These are phyloP conservation scores for Cacoxenus indagator DNA, from an alignment of 2,888 invertebrate species.

Conservation along the genomic window DNA sequence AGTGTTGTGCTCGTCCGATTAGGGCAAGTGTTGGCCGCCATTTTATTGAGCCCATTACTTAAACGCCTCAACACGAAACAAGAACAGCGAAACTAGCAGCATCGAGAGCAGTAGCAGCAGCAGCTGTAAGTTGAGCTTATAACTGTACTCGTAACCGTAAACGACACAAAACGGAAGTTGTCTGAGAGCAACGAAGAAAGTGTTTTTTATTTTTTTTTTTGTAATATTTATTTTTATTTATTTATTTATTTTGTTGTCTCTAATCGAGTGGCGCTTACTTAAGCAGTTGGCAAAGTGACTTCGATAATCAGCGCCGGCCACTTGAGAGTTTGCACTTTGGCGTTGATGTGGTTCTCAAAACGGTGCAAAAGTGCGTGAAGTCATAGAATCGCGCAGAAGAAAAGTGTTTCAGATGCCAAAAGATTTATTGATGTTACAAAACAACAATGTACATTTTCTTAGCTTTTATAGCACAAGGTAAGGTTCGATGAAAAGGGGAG, in stretches of 20 bases:
- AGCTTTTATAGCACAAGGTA: too few relatives aligned
- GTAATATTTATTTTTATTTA: conserved; percentile 22
- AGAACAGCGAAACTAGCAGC: conserved; percentile 30
- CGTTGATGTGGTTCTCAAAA: background rate
- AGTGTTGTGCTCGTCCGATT: background rate
- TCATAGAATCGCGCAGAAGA: background rate
- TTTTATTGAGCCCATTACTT: conserved; percentile 50
- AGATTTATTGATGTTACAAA: too few relatives aligned
- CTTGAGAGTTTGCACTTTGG: background rate
- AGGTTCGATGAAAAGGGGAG: too few relatives aligned
- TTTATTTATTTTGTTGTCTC: conserved; percentile 28
- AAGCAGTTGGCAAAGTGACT: background rate
- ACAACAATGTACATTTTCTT: too few relatives aligned
- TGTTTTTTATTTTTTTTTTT: conserved; percentile 43
- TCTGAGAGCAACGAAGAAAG: conserved; percentile 47
- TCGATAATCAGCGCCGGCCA: background rate
- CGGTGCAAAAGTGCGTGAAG: background rate
- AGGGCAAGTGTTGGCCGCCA: conserved; percentile 40
- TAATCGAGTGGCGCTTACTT: too few relatives aligned
- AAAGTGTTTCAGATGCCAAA: background rate
- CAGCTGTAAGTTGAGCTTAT: conserved; percentile 40
- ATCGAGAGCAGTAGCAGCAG: background rate
- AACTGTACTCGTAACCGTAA: conserved; percentile 29
- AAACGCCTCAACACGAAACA: conserved; percentile 29
- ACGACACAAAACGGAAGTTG: conserved; percentile 49